Conservation (phyloP, 2,113 vertebrate genomes). For the Scophthalmus maximus region DNA sequence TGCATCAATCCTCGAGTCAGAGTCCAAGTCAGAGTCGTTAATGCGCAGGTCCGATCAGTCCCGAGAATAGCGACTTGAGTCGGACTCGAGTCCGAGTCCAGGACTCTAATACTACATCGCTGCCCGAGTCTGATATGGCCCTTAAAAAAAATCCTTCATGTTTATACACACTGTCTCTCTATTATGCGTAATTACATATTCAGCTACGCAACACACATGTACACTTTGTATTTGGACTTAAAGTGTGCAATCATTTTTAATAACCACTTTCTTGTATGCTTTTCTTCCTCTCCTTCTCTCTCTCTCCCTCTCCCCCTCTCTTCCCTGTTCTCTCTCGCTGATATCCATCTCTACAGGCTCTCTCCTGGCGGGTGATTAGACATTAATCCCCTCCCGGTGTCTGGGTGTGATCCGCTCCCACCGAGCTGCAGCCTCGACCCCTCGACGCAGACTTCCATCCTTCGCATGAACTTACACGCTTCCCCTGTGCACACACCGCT, state of each 20-base stretch:
- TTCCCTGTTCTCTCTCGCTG: background rate
- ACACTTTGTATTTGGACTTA: background rate
- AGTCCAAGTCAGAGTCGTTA: no score
- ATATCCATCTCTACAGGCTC: constrained; percentile 36
- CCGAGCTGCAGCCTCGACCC: background rate
- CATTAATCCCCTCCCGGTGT: constrained; percentile 48
- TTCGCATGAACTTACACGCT: constrained; percentile 16
- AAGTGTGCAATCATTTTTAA: background rate
- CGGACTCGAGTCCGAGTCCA: no score
- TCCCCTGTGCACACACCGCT: background rate
- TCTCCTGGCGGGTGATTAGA: constrained; percentile 38
- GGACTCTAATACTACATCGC: no score
- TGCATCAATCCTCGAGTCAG: no score
- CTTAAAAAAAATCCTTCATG: constrained; percentile 2
- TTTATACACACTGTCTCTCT: background rate
- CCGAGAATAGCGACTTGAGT: no score
- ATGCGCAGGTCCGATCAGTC: no score
- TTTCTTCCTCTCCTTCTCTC: background rate
- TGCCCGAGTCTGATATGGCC: constrained; percentile 15
- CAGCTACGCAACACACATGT: background rate
- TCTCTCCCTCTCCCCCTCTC: background rate
- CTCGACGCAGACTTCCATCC: background rate
- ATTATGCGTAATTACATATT: background rate
- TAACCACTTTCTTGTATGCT: background rate
- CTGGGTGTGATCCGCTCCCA: constrained; percentile 48